These are phyloP conservation scores for Idris sp. DNA, from an alignment of 1,140 invertebrate genomes.

Conservation along the genomic window DNA sequence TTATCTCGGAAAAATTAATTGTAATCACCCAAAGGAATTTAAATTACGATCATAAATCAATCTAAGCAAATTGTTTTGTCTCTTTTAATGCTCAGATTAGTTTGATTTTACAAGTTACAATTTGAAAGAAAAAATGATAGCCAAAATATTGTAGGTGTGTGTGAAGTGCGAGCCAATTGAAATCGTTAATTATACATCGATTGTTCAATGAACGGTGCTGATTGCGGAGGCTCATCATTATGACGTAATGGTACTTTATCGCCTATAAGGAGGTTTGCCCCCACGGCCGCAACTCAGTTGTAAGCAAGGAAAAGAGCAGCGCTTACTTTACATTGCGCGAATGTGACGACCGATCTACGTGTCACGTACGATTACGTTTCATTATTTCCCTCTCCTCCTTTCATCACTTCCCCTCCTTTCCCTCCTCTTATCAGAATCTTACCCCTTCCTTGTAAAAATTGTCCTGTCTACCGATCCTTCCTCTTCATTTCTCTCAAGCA, in stretches of 20 bases:
- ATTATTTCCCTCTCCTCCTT: slow-evolving; percentile 8
- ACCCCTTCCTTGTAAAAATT: slow-evolving; percentile 16
- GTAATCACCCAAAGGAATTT: no score
- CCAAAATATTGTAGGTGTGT: slow-evolving; percentile 40
- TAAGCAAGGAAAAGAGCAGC: slow-evolving; percentile 43
- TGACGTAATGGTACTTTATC: slow-evolving; percentile 51
- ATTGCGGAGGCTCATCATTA: slow-evolving; percentile 45
- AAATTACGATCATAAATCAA: no score
- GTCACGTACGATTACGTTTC: slow-evolving; percentile 25
- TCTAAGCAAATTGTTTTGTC: no score
- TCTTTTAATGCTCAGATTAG: no score
- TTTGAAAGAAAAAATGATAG: no score
- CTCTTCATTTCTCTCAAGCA: slow-evolving; percentile 24
- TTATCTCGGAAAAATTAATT: no score
- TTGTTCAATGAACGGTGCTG: slow-evolving; percentile 30
- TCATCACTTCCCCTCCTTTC: slow-evolving; percentile 7
- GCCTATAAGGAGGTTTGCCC: slow-evolving; percentile 50
- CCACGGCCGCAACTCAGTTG: slow-evolving; percentile 34
- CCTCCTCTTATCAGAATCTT: neutral
- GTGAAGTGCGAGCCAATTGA: slow-evolving; percentile 2
- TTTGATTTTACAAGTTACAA: no score
- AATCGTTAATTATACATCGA: slow-evolving; percentile 5
- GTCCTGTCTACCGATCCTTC: slow-evolving; percentile 24
- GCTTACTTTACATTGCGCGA: slow-evolving; percentile 36
- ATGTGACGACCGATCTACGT: slow-evolving; percentile 43